phyloP scores from a whole-genome alignment of 2,888 invertebrate genomes.

The Teleogryllus oceanicus region DNA sequence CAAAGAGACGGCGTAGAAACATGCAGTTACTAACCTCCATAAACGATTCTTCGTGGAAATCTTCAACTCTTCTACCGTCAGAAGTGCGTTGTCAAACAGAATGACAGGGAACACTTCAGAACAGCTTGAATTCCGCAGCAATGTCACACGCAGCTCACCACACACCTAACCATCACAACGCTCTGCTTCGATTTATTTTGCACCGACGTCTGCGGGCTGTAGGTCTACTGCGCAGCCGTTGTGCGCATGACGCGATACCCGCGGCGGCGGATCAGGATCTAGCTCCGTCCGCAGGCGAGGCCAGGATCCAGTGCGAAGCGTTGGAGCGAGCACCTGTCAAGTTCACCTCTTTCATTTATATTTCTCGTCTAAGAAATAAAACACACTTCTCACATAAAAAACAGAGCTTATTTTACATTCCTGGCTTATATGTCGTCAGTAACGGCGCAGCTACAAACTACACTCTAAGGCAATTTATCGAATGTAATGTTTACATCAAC shows the following conservation, averaged over 20 bases:
- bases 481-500: too few species aligned
- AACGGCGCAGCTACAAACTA: too few species aligned
- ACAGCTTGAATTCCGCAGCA: conserved; percentile 19
- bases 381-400: too few species aligned
- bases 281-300: not conserved
- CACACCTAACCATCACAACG: conserved; percentile 41
- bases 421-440: too few species aligned
- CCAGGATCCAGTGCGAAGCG: too few species aligned
- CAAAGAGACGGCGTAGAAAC: conserved; percentile 34
- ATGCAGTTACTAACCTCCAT: conserved; percentile 46
- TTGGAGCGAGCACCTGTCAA: too few species aligned
- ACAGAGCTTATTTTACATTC: too few species aligned
- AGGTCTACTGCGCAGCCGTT: conserved; percentile 39
- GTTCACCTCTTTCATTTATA: too few species aligned
- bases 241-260: conserved; percentile 27
- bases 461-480: too few species aligned
- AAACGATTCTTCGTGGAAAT: conserved; percentile 43
- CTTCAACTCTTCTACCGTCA: conserved; percentile 39
- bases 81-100: conserved; percentile 40
- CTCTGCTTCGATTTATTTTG: conserved; percentile 48
- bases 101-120: conserved; percentile 40
- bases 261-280: conserved; percentile 29
- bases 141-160: conserved; percentile 26
- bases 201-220: conserved; percentile 43
- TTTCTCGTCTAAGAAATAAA: too few species aligned